phyloP scores from a whole-genome alignment of 1,140 invertebrate species.

The Nasonia vitripennis region DNA sequence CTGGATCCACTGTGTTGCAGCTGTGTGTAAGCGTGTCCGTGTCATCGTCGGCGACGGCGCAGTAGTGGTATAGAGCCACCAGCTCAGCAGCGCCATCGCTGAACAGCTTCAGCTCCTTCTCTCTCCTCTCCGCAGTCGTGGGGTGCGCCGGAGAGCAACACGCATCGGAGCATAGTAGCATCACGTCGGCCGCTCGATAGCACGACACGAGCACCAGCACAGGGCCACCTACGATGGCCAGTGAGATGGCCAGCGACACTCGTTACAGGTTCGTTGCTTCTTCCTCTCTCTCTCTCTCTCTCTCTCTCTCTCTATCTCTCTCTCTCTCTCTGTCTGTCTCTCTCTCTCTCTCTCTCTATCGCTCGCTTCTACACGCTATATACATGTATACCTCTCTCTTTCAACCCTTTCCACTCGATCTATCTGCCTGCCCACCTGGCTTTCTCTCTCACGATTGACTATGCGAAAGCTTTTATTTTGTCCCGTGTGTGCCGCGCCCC shows the following conservation, averaged over 20 bases:
- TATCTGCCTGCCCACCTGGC: not conserved
- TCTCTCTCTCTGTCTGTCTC: not conserved
- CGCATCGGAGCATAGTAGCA: not conserved
- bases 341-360: not conserved
- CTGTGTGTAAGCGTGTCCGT: not conserved
- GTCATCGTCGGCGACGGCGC: not conserved
- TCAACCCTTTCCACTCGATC: not conserved
- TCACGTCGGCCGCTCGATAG: not conserved
- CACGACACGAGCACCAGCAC: slow-evolving; percentile 20
- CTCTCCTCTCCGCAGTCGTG: not conserved
- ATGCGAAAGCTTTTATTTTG: too few species aligned
- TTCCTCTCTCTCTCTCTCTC: not conserved
- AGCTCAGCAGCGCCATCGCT: not conserved
- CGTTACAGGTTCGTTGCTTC: slow-evolving; percentile 28
- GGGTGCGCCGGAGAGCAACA: slow-evolving; percentile 1
- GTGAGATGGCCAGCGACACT: slow-evolving; percentile 40
- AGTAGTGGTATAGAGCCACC: not conserved
- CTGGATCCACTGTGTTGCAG: not conserved
- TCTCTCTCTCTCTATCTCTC: not conserved
- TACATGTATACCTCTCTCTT: not conserved
- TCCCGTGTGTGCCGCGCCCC: not conserved
- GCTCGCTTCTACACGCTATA: too few species aligned
- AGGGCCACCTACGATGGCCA: slow-evolving; percentile 28
- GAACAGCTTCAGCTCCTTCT: not conserved
- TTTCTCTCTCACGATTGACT: not conserved